Base-by-base conservation (phyloP, 2,797 vertebrate species). In the Serranus cabrilla region DNA sequence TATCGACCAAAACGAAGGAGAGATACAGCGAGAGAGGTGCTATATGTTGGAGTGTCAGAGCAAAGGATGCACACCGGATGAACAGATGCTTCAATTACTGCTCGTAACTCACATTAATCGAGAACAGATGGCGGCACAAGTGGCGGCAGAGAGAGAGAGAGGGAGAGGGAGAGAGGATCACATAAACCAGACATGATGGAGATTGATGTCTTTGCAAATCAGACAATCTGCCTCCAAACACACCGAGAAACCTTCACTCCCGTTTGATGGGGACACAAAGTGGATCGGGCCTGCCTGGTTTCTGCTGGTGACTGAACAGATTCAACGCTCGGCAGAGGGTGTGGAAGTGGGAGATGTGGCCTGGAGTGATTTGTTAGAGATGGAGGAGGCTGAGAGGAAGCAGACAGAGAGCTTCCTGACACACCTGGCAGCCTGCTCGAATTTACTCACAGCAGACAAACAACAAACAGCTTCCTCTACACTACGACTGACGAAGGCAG, bases 71-170 rank as follows among this genome's bases (percentile, higher is more conserved):
- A 13, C 85, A 60, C 79, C 61, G 78, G 76, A 89, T 72, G 86
- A 93, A 86, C 92, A 93, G 91, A 91, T 92, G 91, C 89, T 89
- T 90, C 85, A 89, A 91, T 93, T 91, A 91, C 83, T 76, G 87
- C 84, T 91, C 72, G 64, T 91, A 90, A 91, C 81, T 92, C 89
- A 85, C 90, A 92, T 89, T 93, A 92, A 93, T 92, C 61, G 84
- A 87, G 87, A 91, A 65, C 89, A 93, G 89, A 93, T 93, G 91
- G 91, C 61, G 5, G 78, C 79, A 81, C 77, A 80, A 89, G 86
- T 87, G 86, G 84, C 39, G 34, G 17, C 34, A 9, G 40, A 65
- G 84, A 68, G 74, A 64, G 76, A 40, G 71, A 46, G 68, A 46
- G 70, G 21, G 52, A 2, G 74, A 58, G 63, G 0, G 45, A 70